Conservation (phyloP, 2,113 vertebrate genomes). For the Loxodonta africana region DNA sequence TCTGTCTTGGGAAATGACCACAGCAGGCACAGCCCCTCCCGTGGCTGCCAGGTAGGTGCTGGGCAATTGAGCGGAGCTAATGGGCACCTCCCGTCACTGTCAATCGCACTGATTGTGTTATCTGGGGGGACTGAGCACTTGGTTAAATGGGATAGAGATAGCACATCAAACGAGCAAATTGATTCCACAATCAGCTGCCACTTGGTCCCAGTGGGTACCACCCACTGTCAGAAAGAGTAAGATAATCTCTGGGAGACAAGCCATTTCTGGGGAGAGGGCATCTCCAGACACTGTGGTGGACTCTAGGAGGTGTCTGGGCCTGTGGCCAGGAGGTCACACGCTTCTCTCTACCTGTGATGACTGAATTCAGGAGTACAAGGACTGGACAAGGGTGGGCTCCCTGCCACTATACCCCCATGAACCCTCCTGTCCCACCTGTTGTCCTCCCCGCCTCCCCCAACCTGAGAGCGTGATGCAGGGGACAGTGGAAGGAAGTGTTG, state of each 20-base stretch:
- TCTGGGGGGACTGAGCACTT: slow-evolving; percentile 76
- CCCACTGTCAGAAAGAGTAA: slow-evolving; percentile 71
- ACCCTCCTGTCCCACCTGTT: neutral
- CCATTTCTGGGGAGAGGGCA: slow-evolving; percentile 5
- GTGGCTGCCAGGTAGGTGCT: slow-evolving; percentile 68
- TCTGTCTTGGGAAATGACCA: slow-evolving; percentile 65
- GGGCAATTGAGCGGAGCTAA: slow-evolving; percentile 73
- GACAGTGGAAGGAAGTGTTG: neutral
- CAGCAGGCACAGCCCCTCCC: neutral
- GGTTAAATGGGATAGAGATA: slow-evolving; percentile 83
- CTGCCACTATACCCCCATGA: neutral
- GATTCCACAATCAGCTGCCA: slow-evolving; percentile 79
- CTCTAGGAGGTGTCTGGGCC: neutral
- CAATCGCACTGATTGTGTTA: slow-evolving; percentile 82
- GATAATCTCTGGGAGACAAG: slow-evolving; percentile 69
- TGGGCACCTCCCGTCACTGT: slow-evolving; percentile 81
- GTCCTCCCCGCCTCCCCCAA: neutral
- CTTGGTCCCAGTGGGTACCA: slow-evolving; percentile 67
- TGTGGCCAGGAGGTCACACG: neutral
- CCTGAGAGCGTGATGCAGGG: neutral
- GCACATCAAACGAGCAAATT: slow-evolving; percentile 81
- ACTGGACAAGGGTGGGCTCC: neutral
- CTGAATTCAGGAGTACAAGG: neutral
- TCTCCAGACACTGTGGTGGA: slow-evolving; percentile 13
- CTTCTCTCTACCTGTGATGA: neutral